A percentile compares a stretch with the other conserved stretches of the same genome.
These are phyloP conservation scores for Machimus atricapillus DNA, from an alignment of 2,888 invertebrate species.

Conservation along the genomic window DNA sequence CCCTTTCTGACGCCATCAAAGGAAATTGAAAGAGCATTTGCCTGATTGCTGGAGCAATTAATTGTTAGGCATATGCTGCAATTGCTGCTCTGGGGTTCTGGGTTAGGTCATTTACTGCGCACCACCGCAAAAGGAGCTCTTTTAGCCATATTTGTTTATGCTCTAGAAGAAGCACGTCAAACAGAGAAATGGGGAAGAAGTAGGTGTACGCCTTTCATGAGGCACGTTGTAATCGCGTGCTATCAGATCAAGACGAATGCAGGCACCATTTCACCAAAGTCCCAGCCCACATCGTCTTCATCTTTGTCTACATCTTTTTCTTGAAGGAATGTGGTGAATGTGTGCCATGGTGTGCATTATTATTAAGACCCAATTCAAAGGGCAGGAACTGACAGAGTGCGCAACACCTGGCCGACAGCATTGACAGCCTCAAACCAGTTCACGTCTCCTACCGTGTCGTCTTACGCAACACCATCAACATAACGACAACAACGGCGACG, in stretches of 20 bases:
- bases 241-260: constrained; percentile 4
- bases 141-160: background rate
- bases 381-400: background rate
- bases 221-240: background rate
- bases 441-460: background rate
- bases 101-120: background rate
- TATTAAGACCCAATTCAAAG: background rate
- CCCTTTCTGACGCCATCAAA: constrained; percentile 12
- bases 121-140: background rate
- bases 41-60: background rate
- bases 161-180: background rate
- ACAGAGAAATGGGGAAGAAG: background rate
- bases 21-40: constrained; percentile 12
- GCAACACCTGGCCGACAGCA: background rate
- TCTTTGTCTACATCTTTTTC: background rate
- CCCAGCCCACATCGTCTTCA: background rate
- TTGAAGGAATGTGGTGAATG: background rate
- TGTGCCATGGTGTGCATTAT: background rate
- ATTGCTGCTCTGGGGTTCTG: background rate
- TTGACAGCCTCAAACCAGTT: background rate
- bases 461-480: background rate
- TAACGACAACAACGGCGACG: background rate
- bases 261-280: background rate
- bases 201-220: background rate
- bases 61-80: constrained; percentile 10